These are phyloP conservation scores for Ardeotis arabs DNA, from an alignment of 2,113 vertebrate genomes.

Conservation along the genomic window DNA sequence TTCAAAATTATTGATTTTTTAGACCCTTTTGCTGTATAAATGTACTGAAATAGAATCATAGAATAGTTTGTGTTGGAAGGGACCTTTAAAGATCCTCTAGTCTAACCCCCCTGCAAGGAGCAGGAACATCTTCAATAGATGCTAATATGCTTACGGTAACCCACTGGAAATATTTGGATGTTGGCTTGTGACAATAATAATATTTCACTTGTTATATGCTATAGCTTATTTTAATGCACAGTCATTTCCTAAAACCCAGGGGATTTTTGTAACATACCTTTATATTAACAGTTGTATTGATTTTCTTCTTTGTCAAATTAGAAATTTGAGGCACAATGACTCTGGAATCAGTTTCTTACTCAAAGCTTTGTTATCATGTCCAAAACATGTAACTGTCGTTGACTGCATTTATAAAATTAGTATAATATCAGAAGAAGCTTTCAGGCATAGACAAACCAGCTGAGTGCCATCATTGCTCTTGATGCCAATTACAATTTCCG, in stretches of 20 bases:
- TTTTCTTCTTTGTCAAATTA: neutral
- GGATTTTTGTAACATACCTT: neutral
- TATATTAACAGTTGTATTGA: neutral
- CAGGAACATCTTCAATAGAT: no score
- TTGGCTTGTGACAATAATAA: neutral
- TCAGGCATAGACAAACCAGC: neutral
- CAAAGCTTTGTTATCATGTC: neutral
- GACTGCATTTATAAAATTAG: neutral
- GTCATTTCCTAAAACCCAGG: neutral
- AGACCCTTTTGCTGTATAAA: neutral
- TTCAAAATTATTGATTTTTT: neutral
- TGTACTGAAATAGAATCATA: neutral
- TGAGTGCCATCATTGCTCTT: neutral
- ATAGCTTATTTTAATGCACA: neutral
- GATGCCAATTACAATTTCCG: neutral
- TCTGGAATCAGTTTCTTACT: neutral
- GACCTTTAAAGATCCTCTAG: no score
- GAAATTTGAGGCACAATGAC: neutral
- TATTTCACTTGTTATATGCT: neutral
- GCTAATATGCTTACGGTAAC: rapidly evolving
- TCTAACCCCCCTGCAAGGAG: no score
- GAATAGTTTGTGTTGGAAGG: no score
- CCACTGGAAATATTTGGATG: neutral
- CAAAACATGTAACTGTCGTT: neutral
- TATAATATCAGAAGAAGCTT: neutral